These are phyloP conservation scores for Melanophora roralis DNA, from an alignment of 2,888 invertebrate species.

Conservation along the genomic window DNA sequence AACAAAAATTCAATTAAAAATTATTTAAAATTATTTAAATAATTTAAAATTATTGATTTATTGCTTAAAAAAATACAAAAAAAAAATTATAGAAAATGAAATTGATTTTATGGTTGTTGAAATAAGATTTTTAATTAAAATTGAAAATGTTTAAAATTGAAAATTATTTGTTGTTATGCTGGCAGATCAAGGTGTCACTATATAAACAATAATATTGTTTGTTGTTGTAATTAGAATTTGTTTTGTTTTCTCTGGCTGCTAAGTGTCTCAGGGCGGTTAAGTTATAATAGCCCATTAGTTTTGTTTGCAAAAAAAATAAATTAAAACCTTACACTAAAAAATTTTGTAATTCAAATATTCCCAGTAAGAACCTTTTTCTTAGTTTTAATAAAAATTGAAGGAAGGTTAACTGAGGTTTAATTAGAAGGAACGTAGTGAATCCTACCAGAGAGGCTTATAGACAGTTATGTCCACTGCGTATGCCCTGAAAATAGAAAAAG, in stretches of 20 bases:
- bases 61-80: slow-evolving; percentile 19
- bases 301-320: neutral
- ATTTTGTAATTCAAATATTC: no score
- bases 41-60: neutral
- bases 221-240: neutral
- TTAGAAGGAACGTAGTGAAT: no score
- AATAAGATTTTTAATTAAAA: neutral
- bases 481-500: no score
- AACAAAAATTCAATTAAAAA: slow-evolving; percentile 2
- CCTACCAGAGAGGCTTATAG: no score
- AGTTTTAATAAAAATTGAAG: no score
- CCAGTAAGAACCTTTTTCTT: no score
- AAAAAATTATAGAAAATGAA: slow-evolving; percentile 25
- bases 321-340: no score
- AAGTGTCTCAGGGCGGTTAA: neutral
- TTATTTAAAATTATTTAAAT: slow-evolving; percentile 17
- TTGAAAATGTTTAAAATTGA: neutral
- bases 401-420: no score
- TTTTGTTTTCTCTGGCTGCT: neutral
- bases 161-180: neutral
- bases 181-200: slow-evolving; percentile 1
- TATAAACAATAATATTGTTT: neutral
- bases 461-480: no score
- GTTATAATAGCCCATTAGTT: neutral
- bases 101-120: slow-evolving; percentile 21